Evolutionary conservation across 1,140 invertebrate species (phyloP), one percentile per base, ranked within the genome.

Genomic region (Brachionus angularis): DNA sequence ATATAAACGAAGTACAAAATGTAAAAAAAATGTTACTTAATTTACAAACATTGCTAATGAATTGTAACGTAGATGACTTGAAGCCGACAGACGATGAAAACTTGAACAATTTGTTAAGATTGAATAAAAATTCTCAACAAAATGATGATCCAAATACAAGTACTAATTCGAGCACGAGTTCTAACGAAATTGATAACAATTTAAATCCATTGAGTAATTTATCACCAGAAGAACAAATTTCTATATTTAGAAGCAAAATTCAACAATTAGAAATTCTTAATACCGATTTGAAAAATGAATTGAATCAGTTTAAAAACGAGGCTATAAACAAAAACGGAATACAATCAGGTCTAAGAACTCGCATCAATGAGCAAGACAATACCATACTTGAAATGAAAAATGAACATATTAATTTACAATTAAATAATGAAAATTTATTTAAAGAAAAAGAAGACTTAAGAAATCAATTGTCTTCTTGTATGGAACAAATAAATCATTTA

Each of bases 341-440:
- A 21, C 42, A 67, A 34, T 47, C 31, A 34, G 62, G 62, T 23
- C 62, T 67, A 5, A 67, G 47, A 29, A 34, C 42, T 8, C 62
- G 62, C 7, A 50, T 67, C 18, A 46, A 49, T 31, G 62, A 67
- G 21, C 62, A 67, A 36, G 36, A 67, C 36, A 50, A 67, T 25
- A 67, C 42, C 12, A 46, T 67, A 21, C n/a, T 67, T 25, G 47
- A 67, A 47, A 47, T 67, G 62, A 67, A 67, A 47, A 67, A 47
- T 18, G 62, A 67, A 33, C 47, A 67, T 21, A 12, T 67, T 5
- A 67, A 46, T 34, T 29, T 67, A 12, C 42, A 50, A 31, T 12
- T 67, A 36, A 31, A n/a, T 8, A 16, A 27, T 34, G 29, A 67
- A 23, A 46, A 67, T 46, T 34, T 67, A 29, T 10, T 21, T 2